Percentiles rank a stretch among this genome's conserved stretches.
These are phyloP conservation scores for Palaemon carinicauda DNA, from an alignment of 1,140 invertebrate genomes.

Conservation along the genomic window DNA sequence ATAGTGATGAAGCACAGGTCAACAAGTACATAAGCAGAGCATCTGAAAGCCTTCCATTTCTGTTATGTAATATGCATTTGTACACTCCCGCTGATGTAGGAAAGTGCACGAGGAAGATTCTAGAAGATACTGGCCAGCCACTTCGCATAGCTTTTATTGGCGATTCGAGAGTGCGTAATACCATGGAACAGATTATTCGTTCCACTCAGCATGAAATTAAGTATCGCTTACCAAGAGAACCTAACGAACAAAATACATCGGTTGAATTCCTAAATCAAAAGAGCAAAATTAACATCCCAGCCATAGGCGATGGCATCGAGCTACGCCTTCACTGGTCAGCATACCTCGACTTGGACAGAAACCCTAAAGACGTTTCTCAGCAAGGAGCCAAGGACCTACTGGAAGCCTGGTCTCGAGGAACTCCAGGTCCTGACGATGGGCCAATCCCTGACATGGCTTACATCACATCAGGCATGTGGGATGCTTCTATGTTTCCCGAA, in stretches of 20 bases:
- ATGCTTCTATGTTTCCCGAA: neutral
- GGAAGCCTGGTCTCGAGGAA: constrained; percentile 19
- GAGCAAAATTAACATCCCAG: constrained; percentile 13
- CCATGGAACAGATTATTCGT: constrained; percentile 35
- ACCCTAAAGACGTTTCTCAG: neutral
- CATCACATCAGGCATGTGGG: constrained; percentile 43
- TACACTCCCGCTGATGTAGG: constrained; percentile 21
- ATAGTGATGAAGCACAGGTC: neutral
- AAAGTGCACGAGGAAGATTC: neutral
- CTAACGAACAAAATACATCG: neutral
- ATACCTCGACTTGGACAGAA: neutral
- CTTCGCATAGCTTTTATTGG: constrained; percentile 47
- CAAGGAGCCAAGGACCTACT: constrained; percentile 46
- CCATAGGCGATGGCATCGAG: constrained; percentile 21
- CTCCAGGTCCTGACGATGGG: neutral
- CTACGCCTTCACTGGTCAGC: constrained; percentile 38
- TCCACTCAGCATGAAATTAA: neutral
- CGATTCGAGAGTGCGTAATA: constrained; percentile 40
- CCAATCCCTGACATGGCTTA: constrained; percentile 25
- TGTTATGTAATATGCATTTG: constrained; percentile 32
- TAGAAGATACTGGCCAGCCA: neutral
- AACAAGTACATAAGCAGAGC: neutral
- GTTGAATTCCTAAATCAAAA: constrained; percentile 24
- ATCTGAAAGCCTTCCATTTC: neutral
- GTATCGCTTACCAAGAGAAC: neutral